Base-by-base conservation (phyloP, 2,797 vertebrate species). In the Rhadinocentrus ornatus region DNA sequence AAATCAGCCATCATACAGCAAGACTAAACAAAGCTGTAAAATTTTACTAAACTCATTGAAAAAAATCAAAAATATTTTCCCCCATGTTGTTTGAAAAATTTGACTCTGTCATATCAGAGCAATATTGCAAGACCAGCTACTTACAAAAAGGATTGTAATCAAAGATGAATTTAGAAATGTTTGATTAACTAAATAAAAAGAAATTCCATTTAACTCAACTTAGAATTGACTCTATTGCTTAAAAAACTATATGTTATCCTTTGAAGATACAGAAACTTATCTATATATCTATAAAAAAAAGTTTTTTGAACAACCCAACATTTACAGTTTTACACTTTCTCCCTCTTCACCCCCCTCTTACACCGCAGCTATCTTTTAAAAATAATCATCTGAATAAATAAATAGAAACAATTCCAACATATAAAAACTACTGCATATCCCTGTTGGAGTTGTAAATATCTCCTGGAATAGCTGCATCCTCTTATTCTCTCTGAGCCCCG, bases 401-500 rank as follows among this genome's bases (percentile, higher is more conserved):
- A 59, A 46, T 11, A 50, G 4, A 64, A 31, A 59, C 22, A 55
- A 22, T 9, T 54, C 16, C 11, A 53, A 35, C 16, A 37, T 46
- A 12, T 61, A 41, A 78, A 15, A 41, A 71, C 39, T 27, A 26
- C 32, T 56, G 8, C 6, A 55, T 6, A 55, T 64, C 56, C 73
- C 69, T 55, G 9, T 22, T 71, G 18, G 34, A 59, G 35, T 46
- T n/a, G 61, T 34, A 32, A 53, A 53, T 31, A 4, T 55, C 3
- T 27, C 27, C 34, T 70, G 71, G 27, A 69, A 55, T 18, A 57
- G 11, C 34, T 66, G 34, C 4, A 20, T 63, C 70, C 58, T 34
- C 34, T 64, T 67, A 69, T 80, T 70, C 46, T 77, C 24, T 62
- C 66, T 73, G 52, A 62, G 24, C 22, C 73, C 79, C 68, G 66